Base-by-base conservation (phyloP, 1,140 invertebrate species). In the Aphelinus atriplicis region DNA sequence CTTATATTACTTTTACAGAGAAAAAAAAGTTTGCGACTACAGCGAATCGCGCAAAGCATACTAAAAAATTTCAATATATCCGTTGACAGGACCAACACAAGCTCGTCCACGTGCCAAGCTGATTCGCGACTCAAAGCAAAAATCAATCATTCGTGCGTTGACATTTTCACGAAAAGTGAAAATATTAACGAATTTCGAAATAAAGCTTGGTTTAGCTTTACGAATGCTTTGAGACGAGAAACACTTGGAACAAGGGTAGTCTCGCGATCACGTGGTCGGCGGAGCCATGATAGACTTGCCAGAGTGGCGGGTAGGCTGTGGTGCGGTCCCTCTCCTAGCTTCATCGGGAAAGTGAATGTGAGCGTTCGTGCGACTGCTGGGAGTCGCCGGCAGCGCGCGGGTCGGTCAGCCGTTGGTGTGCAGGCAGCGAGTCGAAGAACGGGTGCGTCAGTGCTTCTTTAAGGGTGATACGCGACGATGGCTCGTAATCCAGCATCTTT, bases 401-500 rank as follows among this genome's bases (percentile, higher is more conserved):
- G 67, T 91, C 89, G 78, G 91, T 91, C 73, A 96, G 86, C 80
- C 92, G 89, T 78, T 94, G 93, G 78, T 94, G 91, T 9, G 90
- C 84, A 26, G 94, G 92, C 79, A 97, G 90, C 80, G 95, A 93
- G 77, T 93, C 92, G 87, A 99, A 99, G 90, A 98, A 99, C 43
- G 95, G 94, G 90, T 99, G 98, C 48, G 91, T 88, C 75, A 99
- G 87, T 4, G 97, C 95, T 78, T 99, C 97, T 53, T 92, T 91
- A 75, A 99, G 89, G 67, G 94, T 94, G 78, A 99, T 95, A 61
- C 98, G 91, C 81, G 95, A 92, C 9, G 91, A 90, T 45, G 98
- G 97, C 82, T 99, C 97, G 87, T 99, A 99, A 75, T 99, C 96
- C 81, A 99, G 88, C 98, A 99, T 99, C 87, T 93, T 92, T 78